These are phyloP conservation scores for Labrus mixtus DNA, from an alignment of 2,113 vertebrate genomes.

Conservation along the genomic window DNA sequence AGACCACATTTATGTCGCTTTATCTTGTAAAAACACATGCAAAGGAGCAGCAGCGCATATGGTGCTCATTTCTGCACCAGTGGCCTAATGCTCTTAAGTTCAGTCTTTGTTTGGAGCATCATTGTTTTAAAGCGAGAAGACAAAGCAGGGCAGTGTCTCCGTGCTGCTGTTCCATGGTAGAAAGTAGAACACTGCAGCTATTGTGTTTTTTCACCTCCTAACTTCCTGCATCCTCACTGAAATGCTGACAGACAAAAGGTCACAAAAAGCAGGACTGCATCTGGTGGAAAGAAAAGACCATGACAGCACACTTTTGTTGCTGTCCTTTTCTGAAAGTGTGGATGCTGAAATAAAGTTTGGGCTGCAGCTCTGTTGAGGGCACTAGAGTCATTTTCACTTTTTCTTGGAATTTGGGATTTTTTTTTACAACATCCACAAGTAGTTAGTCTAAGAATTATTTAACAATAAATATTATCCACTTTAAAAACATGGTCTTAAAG, in stretches of 20 bases:
- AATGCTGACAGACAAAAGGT: conserved; percentile 44
- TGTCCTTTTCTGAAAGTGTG: neutral
- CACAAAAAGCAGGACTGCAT: conserved; percentile 28
- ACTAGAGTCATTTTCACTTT: neutral
- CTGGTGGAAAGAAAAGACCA: neutral
- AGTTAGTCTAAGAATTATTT: neutral
- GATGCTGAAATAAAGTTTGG: neutral
- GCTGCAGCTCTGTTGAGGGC: neutral
- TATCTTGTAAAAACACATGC: conserved; percentile 61
- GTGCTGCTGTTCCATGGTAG: conserved; percentile 44
- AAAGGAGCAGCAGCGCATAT: conserved; percentile 53
- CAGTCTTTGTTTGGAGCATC: conserved; percentile 72
- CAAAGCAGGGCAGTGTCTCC: conserved; percentile 64
- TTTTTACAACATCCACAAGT: neutral
- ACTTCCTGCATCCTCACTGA: conserved; percentile 52
- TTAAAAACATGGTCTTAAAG: neutral
- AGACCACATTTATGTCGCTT: conserved; percentile 23
- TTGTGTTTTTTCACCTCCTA: conserved; percentile 65
- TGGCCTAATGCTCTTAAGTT: conserved; percentile 72
- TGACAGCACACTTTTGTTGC: conserved; percentile 17
- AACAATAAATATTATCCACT: neutral
- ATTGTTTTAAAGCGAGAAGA: conserved; percentile 70
- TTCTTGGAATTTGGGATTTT: neutral
- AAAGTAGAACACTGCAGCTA: conserved; percentile 68
- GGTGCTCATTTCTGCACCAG: conserved; percentile 71